These are phyloP conservation scores for Nesogale talazaci DNA, from an alignment of 2,113 vertebrate species.

Conservation along the genomic window DNA sequence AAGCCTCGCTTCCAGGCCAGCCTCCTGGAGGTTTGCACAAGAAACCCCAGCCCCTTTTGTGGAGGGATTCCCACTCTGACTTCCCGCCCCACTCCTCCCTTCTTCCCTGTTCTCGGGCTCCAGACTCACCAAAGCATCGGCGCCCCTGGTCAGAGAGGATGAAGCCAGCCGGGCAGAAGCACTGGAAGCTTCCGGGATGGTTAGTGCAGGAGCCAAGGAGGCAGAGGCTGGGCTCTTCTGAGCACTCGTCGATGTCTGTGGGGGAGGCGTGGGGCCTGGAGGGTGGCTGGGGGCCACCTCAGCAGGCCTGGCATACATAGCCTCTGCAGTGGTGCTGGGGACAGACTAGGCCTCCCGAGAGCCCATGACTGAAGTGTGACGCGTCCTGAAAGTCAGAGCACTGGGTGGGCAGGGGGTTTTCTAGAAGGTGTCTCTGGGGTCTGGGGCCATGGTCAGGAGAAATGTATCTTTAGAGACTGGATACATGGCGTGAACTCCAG, in stretches of 20 bases:
- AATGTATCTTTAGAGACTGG: not conserved
- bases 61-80: not conserved
- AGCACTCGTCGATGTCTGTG: slow-evolving; percentile 95
- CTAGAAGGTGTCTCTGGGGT: not conserved
- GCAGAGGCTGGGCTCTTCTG: slow-evolving; percentile 92
- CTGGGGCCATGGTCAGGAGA: not conserved
- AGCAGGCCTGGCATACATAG: too few relatives aligned
- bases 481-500: not conserved
- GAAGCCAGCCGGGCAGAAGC: slow-evolving; percentile 92
- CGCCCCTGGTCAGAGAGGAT: slow-evolving; percentile 93
- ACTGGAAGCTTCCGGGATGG: slow-evolving; percentile 94
- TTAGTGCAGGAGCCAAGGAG: slow-evolving; percentile 95
- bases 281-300: not conserved
- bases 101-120: not conserved
- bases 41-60: not conserved
- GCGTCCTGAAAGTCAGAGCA: not conserved
- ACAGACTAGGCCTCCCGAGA: too few relatives aligned
- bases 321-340: too few relatives aligned
- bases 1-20: too few relatives aligned
- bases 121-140: slow-evolving; percentile 92
- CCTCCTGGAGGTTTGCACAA: not conserved
- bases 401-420: not conserved
- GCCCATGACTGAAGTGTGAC: not conserved
- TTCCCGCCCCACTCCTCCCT: not conserved
- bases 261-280: not conserved